phyloP scores from a whole-genome alignment of 2,113 vertebrate species.

The Desmodus rotundus region DNA sequence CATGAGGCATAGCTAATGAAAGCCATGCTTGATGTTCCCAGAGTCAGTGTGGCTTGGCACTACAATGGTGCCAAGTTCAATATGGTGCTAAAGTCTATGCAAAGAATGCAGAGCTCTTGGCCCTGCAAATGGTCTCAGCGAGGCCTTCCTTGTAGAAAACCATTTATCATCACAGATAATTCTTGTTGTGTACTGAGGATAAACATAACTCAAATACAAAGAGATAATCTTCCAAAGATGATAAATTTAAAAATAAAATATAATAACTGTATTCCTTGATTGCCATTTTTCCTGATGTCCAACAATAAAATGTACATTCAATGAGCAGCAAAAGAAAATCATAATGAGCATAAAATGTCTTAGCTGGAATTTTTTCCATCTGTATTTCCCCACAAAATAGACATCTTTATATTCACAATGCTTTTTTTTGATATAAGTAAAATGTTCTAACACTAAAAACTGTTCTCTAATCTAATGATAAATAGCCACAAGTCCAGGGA shows the following conservation, averaged over 20 bases:
- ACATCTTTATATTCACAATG: constrained; percentile 40
- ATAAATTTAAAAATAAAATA: background rate
- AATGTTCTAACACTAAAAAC: background rate
- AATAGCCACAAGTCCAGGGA: constrained; percentile 56
- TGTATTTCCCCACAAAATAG: background rate
- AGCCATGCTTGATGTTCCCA: background rate
- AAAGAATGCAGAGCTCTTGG: background rate
- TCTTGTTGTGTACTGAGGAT: background rate
- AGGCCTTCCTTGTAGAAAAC: background rate
- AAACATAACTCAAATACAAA: background rate
- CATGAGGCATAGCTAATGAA: background rate
- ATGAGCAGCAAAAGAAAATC: background rate
- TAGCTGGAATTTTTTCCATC: background rate
- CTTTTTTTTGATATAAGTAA: constrained; percentile 5
- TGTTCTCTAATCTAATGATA: constrained; percentile 53
- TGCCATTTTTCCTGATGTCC: background rate
- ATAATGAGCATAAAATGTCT: background rate
- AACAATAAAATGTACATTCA: background rate
- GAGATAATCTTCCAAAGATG: background rate
- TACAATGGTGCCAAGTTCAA: fast-evolving
- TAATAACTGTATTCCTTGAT: background rate
- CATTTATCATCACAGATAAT: background rate
- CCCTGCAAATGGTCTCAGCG: no score
- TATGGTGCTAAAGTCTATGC: fast-evolving
- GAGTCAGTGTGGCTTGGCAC: background rate